Conservation (phyloP, 2,797 vertebrate species). For the Melopsittacus undulatus region DNA sequence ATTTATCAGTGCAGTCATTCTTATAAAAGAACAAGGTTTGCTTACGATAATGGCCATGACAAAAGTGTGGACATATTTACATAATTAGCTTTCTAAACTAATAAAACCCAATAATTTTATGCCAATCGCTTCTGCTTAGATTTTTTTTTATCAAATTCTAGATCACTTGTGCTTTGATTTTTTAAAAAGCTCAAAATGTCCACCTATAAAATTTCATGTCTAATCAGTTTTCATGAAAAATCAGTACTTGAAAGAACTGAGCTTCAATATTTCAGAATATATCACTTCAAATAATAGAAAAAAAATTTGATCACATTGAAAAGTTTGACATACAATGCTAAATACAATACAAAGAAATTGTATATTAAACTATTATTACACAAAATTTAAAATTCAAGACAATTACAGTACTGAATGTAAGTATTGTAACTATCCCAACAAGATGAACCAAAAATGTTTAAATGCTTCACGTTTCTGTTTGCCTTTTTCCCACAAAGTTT, state of each 20-base stretch:
- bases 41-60: background rate
- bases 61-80: background rate
- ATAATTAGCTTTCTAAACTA: background rate
- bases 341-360: background rate
- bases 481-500: fast-evolving
- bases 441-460: background rate
- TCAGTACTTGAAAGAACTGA: background rate
- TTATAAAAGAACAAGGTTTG: background rate
- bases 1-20: background rate
- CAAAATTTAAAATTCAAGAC: background rate
- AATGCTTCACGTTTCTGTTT: background rate
- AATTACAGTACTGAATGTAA: background rate
- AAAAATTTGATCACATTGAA: background rate
- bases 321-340: background rate
- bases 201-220: background rate
- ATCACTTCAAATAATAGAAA: background rate
- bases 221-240: background rate
- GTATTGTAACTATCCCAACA: background rate
- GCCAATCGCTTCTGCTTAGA: too few species aligned
- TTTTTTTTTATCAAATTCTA: too few species aligned
- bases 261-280: background rate
- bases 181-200: background rate
- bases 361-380: background rate
- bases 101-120: too few species aligned
- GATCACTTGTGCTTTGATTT: background rate